Evolutionary conservation across 2,888 invertebrate species (phyloP).

Genomic region (Morpho deidamia): DNA sequence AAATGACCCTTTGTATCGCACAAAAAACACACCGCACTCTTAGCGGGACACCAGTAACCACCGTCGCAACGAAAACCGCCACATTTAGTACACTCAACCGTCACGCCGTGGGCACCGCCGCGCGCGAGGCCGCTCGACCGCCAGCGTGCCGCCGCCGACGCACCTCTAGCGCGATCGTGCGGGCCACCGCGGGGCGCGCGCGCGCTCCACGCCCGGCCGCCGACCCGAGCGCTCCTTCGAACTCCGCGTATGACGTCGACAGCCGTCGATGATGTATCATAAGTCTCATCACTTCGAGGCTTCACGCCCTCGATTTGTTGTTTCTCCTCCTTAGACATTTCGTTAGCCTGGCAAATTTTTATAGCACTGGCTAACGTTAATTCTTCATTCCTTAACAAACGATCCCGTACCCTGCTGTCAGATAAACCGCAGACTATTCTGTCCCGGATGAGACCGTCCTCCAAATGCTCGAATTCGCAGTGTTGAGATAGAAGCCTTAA

Average conservation of each 20-base stretch:
- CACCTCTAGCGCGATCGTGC: background rate
- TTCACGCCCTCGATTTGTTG: background rate
- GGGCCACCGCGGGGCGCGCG: background rate
- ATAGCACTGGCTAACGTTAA: slow-evolving; percentile 15
- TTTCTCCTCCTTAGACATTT: background rate
- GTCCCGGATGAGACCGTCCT: slow-evolving; percentile 14
- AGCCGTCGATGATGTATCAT: background rate
- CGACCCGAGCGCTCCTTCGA: background rate
- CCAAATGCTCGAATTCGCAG: slow-evolving; percentile 12
- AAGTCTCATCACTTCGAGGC: too few relatives aligned
- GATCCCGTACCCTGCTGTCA: slow-evolving; percentile 12
- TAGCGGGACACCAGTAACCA: background rate
- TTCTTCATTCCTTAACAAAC: slow-evolving; percentile 21
- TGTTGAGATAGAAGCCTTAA: slow-evolving; percentile 13
- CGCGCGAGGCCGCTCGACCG: background rate
- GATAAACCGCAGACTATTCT: slow-evolving; percentile 18
- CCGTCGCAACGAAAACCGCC: background rate
- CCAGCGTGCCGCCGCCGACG: background rate
- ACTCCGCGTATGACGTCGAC: background rate
- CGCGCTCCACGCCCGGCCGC: background rate
- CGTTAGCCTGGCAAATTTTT: slow-evolving; percentile 20
- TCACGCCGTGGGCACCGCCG: background rate
- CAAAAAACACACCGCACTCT: background rate
- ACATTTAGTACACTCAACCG: background rate
- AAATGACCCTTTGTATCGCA: background rate